These are phyloP conservation scores for Pseudopleuronectes americanus DNA, from an alignment of 2,797 vertebrate genomes.

Conservation along the genomic window DNA sequence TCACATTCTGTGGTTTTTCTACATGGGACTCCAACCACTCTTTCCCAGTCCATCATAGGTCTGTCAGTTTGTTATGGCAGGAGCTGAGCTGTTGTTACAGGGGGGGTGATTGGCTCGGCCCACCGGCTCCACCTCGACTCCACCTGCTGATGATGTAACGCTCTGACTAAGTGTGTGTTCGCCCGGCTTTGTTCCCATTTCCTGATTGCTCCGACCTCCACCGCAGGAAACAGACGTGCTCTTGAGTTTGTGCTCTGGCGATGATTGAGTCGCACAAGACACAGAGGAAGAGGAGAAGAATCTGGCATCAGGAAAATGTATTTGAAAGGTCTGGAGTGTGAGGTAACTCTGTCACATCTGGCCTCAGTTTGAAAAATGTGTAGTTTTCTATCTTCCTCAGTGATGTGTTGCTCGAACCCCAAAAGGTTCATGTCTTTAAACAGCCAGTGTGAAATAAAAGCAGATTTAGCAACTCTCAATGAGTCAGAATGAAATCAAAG, in stretches of 20 bases:
- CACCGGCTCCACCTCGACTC: not conserved
- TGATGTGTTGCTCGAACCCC: no score
- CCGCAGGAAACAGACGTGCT: not conserved
- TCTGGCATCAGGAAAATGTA: no score
- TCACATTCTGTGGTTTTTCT: not conserved
- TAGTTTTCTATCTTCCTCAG: no score
- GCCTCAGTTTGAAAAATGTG: no score
- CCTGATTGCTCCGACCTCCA: not conserved
- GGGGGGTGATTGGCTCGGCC: slow-evolving; percentile 12
- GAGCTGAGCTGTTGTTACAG: slow-evolving; percentile 10
- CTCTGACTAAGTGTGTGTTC: not conserved
- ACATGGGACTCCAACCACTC: not conserved
- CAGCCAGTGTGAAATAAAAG: no score
- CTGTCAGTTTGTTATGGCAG: slow-evolving; percentile 16
- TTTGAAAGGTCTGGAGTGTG: no score
- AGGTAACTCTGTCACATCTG: no score
- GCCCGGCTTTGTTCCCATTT: not conserved
- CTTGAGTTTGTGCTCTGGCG: not conserved
- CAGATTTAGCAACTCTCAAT: not conserved
- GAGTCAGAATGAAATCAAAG: no score
- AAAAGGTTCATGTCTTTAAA: not conserved
- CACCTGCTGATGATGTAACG: slow-evolving; percentile 7
- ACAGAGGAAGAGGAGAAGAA: not conserved
- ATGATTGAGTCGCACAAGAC: no score
- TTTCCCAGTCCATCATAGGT: slow-evolving; percentile 5